Conservation (phyloP, 2,888 invertebrate genomes). For the Megastigmus dorsalis region DNA sequence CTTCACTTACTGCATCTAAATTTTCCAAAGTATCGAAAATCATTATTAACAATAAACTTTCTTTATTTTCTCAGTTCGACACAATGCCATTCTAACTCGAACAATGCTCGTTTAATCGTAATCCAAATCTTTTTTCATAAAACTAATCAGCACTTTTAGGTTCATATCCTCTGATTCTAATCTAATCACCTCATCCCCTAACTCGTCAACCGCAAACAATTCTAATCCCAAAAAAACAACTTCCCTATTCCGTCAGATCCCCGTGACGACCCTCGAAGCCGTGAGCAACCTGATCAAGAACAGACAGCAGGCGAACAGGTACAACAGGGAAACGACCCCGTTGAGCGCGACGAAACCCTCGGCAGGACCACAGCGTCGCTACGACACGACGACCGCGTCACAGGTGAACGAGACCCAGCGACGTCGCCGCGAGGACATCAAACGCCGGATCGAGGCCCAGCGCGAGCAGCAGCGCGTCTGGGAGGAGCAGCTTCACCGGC, state of each 20-base stretch:
- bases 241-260: slow-evolving; percentile 61
- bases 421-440: slow-evolving; percentile 18
- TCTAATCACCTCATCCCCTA: too few relatives aligned
- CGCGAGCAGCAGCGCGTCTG: slow-evolving; percentile 42
- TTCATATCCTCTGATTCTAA: too few relatives aligned
- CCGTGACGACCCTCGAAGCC: slow-evolving; percentile 67
- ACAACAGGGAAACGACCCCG: not conserved
- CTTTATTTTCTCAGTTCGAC: too few relatives aligned
- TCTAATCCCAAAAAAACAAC: not conserved
- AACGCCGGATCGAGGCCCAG: slow-evolving; percentile 17
- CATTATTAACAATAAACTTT: too few relatives aligned
- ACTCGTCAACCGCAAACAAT: too few relatives aligned
- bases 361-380: not conserved
- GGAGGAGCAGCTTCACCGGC: slow-evolving; percentile 34
- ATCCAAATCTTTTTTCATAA: too few relatives aligned
- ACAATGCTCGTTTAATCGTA: too few relatives aligned
- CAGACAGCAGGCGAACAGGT: slow-evolving; percentile 2
- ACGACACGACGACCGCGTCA: not conserved
- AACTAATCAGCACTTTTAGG: too few relatives aligned
- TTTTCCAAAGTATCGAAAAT: too few relatives aligned
- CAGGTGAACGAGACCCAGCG: not conserved
- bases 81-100: too few relatives aligned
- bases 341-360: not conserved
- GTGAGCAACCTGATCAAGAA: slow-evolving; percentile 65
- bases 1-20: too few relatives aligned